Evolutionary conservation across 2,888 invertebrate genomes (phyloP).

Genomic region (Erynnis tages): DNA sequence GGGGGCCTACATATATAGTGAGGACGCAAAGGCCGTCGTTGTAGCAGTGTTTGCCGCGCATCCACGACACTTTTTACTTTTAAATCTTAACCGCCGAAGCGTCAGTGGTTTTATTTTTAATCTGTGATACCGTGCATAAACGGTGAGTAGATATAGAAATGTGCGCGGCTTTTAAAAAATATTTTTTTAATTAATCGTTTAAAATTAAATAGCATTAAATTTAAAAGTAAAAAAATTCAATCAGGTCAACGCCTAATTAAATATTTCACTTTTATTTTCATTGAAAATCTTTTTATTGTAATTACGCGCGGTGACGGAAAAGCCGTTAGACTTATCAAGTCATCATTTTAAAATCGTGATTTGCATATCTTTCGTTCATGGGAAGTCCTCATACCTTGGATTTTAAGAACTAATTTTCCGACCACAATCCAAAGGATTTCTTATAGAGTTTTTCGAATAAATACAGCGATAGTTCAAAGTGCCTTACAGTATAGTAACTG

Average conservation of each 20-base stretch:
- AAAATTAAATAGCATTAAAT: too few relatives aligned
- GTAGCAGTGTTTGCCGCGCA: conserved; percentile 43
- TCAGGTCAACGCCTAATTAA: too few relatives aligned
- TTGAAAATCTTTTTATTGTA: too few relatives aligned
- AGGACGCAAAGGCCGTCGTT: conserved; percentile 45
- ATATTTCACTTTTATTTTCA: too few relatives aligned
- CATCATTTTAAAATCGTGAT: not conserved
- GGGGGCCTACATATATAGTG: conserved; percentile 61
- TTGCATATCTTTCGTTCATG: too few relatives aligned
- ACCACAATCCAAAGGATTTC: not conserved
- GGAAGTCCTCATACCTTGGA: not conserved
- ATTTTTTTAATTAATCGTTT: not conserved
- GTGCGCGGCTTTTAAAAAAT: not conserved
- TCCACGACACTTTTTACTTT: conserved; percentile 31
- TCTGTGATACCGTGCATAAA: conserved; percentile 19
- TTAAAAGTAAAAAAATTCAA: too few relatives aligned
- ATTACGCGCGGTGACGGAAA: not conserved
- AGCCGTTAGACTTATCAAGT: not conserved
- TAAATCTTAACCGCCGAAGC: conserved; percentile 2
- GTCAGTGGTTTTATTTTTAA: conserved; percentile 8
- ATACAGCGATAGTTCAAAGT: not conserved
- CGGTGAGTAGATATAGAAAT: conserved; percentile 9
- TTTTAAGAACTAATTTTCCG: conserved; percentile 9
- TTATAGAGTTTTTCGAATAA: not conserved
- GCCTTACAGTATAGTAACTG: conserved; percentile 4